A percentile compares a stretch with the other conserved stretches of the same genome.
Conservation (phyloP, 2,113 vertebrate species). For the Loxodonta africana region DNA sequence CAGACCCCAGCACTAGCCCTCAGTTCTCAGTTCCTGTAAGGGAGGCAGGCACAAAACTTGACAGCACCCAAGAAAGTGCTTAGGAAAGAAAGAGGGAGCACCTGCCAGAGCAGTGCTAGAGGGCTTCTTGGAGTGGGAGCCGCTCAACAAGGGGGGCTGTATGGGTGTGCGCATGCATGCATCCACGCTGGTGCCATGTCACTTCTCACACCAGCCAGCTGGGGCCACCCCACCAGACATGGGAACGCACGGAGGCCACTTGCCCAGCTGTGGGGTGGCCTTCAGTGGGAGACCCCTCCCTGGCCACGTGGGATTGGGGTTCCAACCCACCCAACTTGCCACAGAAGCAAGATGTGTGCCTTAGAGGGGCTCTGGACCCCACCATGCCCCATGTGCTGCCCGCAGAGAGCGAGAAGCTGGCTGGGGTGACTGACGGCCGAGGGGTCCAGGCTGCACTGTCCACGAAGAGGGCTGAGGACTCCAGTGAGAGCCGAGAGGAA, state of each 20-base stretch:
- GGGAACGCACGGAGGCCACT: not conserved
- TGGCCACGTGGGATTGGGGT: not conserved
- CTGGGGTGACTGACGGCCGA: slow-evolving; percentile 91
- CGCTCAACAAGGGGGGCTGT: rapidly evolving
- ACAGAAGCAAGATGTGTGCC: too few species aligned
- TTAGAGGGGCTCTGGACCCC: not conserved
- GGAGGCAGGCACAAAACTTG: not conserved
- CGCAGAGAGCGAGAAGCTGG: slow-evolving; percentile 94
- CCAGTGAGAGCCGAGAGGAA: slow-evolving; percentile 96
- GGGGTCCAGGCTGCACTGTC: slow-evolving; percentile 81
- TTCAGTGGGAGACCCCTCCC: not conserved
- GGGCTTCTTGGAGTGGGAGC: not conserved
- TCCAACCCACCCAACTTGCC: not conserved
- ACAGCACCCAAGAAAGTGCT: rapidly evolving
- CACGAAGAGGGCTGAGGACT: slow-evolving; percentile 91
- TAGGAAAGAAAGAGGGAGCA: not conserved
- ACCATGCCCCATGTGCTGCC: rapidly evolving
- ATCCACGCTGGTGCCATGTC: not conserved
- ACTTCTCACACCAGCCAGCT: not conserved
- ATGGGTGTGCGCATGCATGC: rapidly evolving
- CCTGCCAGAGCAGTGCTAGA: not conserved
- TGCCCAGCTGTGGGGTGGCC: not conserved
- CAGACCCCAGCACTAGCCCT: not conserved
- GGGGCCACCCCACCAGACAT: not conserved
- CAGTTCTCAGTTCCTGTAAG: not conserved